A percentile compares a stretch with the other conserved stretches of the same genome.
Conservation (phyloP, 1,140 invertebrate species). For the Solenopsis fugax region DNA sequence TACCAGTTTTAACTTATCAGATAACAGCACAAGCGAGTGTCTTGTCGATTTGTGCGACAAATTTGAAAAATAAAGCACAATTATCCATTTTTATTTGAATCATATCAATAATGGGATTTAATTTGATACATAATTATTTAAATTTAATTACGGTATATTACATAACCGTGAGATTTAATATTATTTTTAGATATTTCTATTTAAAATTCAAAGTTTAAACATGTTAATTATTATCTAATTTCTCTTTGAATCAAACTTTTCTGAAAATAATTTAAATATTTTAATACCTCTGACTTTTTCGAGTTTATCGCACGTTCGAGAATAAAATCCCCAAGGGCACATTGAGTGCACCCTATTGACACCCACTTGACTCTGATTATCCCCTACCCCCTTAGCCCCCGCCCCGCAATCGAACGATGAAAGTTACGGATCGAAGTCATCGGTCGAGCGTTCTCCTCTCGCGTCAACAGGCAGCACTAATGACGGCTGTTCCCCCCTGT, state of each 20-base stretch:
- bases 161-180: too few species aligned
- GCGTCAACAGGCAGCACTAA: constrained; percentile 70
- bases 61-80: neutral
- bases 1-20: neutral
- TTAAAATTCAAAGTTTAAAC: too few species aligned
- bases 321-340: neutral
- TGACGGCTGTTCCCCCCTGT: constrained; percentile 83
- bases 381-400: too few species aligned
- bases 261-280: neutral
- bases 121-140: neutral
- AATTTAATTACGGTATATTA: too few species aligned
- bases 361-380: neutral
- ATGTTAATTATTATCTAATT: too few species aligned
- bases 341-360: neutral
- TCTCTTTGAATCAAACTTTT: too few species aligned
- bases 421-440: constrained; percentile 43
- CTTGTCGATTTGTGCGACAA: constrained; percentile 16
- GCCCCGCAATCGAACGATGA: constrained; percentile 33
- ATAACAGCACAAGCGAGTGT: constrained; percentile 51
- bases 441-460: constrained; percentile 38
- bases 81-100: neutral
- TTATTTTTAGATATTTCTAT: too few species aligned
- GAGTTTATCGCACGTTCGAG: neutral
- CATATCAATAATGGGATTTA: neutral
- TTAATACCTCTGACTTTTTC: neutral